A percentile compares a stretch with the other conserved stretches of the same genome.
These are phyloP conservation scores for Microplitis deprimator DNA, from an alignment of 2,888 invertebrate genomes.

Conservation along the genomic window DNA sequence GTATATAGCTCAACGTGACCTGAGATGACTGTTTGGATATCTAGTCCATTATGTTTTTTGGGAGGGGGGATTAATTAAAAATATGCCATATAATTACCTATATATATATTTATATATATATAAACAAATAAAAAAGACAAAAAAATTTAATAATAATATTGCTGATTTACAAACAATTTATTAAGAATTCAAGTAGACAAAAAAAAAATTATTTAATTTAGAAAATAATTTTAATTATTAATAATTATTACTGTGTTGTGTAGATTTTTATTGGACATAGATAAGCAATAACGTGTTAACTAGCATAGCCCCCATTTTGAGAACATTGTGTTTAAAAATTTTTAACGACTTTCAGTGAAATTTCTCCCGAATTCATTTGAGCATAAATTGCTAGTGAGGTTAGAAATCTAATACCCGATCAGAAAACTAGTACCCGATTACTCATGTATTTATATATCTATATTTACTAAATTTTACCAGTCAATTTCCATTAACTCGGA, in stretches of 20 bases:
- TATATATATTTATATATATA: background rate
- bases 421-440: too few relatives aligned
- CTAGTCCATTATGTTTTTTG: constrained; percentile 50
- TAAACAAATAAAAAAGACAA: background rate
- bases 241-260: background rate
- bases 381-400: too few relatives aligned
- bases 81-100: background rate
- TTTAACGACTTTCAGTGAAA: too few relatives aligned
- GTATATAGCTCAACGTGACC: constrained; percentile 41
- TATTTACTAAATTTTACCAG: too few relatives aligned
- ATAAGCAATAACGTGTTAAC: too few relatives aligned
- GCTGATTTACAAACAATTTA: background rate
- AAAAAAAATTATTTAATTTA: background rate
- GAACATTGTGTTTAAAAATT: too few relatives aligned
- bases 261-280: background rate
- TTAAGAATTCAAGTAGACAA: background rate
- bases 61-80: background rate
- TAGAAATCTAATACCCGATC: too few relatives aligned
- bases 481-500: too few relatives aligned
- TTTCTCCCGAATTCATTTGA: too few relatives aligned
- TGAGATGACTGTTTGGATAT: constrained; percentile 38
- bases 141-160: background rate
- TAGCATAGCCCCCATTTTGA: too few relatives aligned
- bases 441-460: too few relatives aligned
- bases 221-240: background rate